Base-by-base conservation (phyloP, 2,113 vertebrate genomes). In the Manacus vitellinus region DNA sequence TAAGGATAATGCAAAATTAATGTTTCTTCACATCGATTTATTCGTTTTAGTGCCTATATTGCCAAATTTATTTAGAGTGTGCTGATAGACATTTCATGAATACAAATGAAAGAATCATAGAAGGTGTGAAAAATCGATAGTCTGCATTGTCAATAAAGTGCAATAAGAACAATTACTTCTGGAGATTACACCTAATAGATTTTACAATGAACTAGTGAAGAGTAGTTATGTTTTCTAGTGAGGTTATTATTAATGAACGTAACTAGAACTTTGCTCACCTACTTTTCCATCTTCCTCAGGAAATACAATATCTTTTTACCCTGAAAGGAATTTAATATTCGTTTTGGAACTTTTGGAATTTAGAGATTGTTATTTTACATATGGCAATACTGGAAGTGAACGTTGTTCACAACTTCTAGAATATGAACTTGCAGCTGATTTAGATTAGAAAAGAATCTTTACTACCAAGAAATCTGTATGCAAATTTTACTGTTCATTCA, bases 1-100 rank as follows among this genome's bases (percentile, higher is more conserved):
- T 98, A 98, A 98, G 99, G 98, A 99, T 99, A 99, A 99, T 99
- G 98, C 98, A 99, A 99, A 99, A 99, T 99, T 99, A 99, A 99
- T 99, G 99, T 98, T 98, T 98, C 98, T 98, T 98, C 98, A 96
- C 98, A 99, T 99, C 97, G 99, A 99, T 99, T 98, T 97, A 97
- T 98, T 98, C 97, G 94, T 97, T 98, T 99, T 98, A 98, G 98
- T 98, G 97, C 97, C 97, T 98, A 96, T 98, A 98, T 99, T 98
- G 98, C 98, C 98, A 99, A 99, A 99, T 99, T 99, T 99, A 99
- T 99, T 99, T 99, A 99, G 99, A 98, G 96, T 97, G 94, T 97
- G 97, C 98, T 98, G 98, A 99, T 98, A 98, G 98, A 98, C 97
- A 97, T 99, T 99, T 99, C 99, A 99, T 99, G 99, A 99, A 99